Base-by-base conservation (phyloP, 2,113 vertebrate species). In the Gallinago undulata region DNA sequence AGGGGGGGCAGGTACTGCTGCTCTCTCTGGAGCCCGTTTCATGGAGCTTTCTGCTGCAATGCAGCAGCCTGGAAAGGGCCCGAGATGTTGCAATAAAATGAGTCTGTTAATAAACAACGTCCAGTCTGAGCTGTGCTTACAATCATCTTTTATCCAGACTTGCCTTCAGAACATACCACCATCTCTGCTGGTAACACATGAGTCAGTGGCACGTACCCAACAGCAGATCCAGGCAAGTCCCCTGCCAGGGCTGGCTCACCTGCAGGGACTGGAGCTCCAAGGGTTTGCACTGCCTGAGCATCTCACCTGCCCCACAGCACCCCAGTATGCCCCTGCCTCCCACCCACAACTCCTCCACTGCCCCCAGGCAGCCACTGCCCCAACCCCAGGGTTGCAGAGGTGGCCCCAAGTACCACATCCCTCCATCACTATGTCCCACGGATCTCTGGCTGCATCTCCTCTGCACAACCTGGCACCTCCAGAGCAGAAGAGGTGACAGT, bases 331-430 rank as follows among this genome's bases (percentile, higher is more conserved):
- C 39, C 30, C 68, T 13, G 4, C 12, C 8, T 21, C 48, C 67
- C 60, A 37, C 7, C 27, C 15, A 5, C 33, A 28, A 1, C 27
- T 27, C 60, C 30, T 57, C 23, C n/a, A n/a, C 10, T 0, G 1
- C 7, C 23, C n/a, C 74, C 67, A 41, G 81, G 39, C 43, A 45
- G 27, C 55, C 0, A 2, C 55, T 57, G 31, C 59, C 27, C 43
- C 0, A 0, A 15, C 4, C 24, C 33, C 64, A n/a, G 53, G 1
- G 0, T 50, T 68, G 37, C 57, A 48, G 37, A 35, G 15, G 30
- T 39, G 67, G 5, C 53, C 31, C 17, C 28, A 37, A 9, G 66
- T 10, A 37, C 19, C 53, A 7, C 2, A 4, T 25, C 27, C 43
- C 30, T 12, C 22, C 55, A 13, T 6, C 45, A 2, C 7, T 2